phyloP scores from a whole-genome alignment of 2,888 invertebrate species.

The Tortricodes alternella region DNA sequence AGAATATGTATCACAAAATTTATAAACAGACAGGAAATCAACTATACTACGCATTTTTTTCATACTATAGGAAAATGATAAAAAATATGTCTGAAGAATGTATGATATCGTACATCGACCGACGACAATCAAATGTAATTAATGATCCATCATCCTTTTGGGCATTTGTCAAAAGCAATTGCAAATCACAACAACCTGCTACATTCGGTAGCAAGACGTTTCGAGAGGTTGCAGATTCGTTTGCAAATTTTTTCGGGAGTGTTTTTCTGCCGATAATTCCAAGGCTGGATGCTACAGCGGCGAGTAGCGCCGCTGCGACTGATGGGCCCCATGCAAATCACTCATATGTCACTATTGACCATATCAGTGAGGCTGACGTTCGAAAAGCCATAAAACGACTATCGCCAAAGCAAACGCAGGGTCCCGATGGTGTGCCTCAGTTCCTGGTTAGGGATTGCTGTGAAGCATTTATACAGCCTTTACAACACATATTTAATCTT shows the following conservation, averaged over 20 bases:
- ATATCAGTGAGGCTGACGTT: background rate
- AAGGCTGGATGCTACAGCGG: background rate
- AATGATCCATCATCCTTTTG: background rate
- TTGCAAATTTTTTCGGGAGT: background rate
- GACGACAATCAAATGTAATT: background rate
- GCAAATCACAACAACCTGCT: background rate
- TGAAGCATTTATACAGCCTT: background rate
- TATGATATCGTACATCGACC: background rate
- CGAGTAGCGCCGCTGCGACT: background rate
- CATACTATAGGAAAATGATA: background rate
- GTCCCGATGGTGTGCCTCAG: background rate
- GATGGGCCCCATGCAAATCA: background rate
- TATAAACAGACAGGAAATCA: background rate
- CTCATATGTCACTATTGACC: background rate
- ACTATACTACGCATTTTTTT: background rate
- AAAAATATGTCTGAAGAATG: background rate
- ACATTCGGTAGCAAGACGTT: background rate
- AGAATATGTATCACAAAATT: constrained; percentile 4
- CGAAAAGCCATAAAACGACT: background rate
- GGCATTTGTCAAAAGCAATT: background rate
- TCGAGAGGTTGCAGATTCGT: background rate
- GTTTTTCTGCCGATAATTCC: background rate
- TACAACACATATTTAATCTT: background rate
- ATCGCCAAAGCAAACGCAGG: background rate
- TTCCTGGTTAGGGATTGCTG: background rate